Evolutionary conservation across 2,888 invertebrate genomes (phyloP), one percentile per base, ranked within the genome.

Genomic region (Meiosimyza decipiens): DNA sequence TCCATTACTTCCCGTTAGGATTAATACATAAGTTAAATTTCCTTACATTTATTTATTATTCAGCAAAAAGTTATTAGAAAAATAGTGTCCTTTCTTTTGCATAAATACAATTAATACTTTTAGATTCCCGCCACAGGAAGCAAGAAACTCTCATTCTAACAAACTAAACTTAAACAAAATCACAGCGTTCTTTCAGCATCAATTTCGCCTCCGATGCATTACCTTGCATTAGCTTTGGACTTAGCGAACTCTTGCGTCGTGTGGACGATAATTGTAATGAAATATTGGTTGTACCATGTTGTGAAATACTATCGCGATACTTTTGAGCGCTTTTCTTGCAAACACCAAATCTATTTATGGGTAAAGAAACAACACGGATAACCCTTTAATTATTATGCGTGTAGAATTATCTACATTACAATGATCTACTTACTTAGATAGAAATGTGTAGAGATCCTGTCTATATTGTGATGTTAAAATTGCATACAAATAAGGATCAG

Each of bases 401-500:
- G 28, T 60, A 16, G 4, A 11, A 13, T 49, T 47, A 50, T 66
- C 12, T 15, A 57, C 22, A 64, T 62, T 15, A 5, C 11, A 13
- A 1, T 40, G 16, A 15, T 12, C 2, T 18, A 77, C 80, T 76
- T 88, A 94, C 88, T 92, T 91, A 3, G 92, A 90, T 65, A 94
- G 87, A 55, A 94, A 84, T 13, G 90, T 88, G 69, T 91, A 89
- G 28, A 94, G 88, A 84, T 96, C 95, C 78, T 92, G 89, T 57
- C 95, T 90, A 83, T 95, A 96, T 86, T 95, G 95, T 75, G 95
- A 92, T 9, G 96, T 97, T 82, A 96, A 89, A 78, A 97, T 94
- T 18, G 95, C 96, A 86, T 97, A 97, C 4, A 97, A 88, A 88
- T 96, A 96, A 0, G 97, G 97, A 88, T 97, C 96, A 54, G 96